Base-by-base conservation (phyloP, 2,888 invertebrate species). In the Lasioglossum marginatum region DNA sequence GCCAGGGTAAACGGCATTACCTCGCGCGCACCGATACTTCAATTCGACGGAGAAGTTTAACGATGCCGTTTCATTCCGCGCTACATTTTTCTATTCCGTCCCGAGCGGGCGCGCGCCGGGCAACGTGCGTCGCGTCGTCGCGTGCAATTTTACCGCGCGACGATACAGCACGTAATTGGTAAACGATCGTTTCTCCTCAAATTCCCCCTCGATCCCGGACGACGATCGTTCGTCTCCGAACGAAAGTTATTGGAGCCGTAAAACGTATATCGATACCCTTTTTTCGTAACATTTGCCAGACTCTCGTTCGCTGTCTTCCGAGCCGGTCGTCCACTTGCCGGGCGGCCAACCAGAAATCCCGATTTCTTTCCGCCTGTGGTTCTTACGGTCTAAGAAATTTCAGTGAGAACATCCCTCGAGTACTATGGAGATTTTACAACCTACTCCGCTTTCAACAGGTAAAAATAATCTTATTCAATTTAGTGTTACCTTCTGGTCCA, bases 1-100 rank as follows among this genome's bases (percentile, higher is more conserved):
- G 76, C 66, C 76, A 76, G 79, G 78, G 72, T 71, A 75, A 83
- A 80, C 77, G 40, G 66, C 45, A 83, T 83, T 83, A 80, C 77
- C 77, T 48, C 34, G 40, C 27, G 31, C 34, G 40, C 74, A 60
- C 68, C 74, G 68, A 82, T 34, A 31, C 81, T 74, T 27, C 83
- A 77, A 81, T 81, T 83, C 57, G 66, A 57, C 66, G 72, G 66
- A 43, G 57, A n/a, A 52, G 72, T 73, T 83, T 83, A 77, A 81
- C 81, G 57, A 57, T 27, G 68, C 34, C 8, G 23, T 10, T 74
- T 27, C 8, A 45, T 63, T 57, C 14, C n/a, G 31, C 23, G 10
- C 14, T 31, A 27, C 73, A 48, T 66, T 43, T 66, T 43, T 66
- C 68, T 37, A 27, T 16, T 27, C 37, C n/a, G 27, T 31, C 16